Percentiles rank a stretch among this genome's conserved stretches.
Evolutionary conservation across 2,797 vertebrate species (phyloP).

Genomic region (Pangasius mekongensis): DNA sequence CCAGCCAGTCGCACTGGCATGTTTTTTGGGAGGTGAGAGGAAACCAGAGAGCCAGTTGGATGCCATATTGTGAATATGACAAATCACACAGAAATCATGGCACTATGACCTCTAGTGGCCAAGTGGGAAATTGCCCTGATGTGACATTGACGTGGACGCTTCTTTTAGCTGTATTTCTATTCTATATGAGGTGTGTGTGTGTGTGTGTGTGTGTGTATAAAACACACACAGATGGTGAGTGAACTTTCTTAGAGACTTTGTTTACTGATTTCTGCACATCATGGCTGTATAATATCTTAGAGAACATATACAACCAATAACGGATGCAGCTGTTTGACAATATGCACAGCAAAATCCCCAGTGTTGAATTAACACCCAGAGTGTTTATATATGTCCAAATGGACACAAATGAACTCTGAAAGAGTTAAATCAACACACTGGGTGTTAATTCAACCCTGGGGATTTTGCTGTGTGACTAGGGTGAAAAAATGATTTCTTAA

Average conservation of each 20-base stretch:
- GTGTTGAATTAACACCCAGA: too few species aligned
- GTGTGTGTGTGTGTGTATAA: too few species aligned
- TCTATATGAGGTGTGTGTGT: not conserved
- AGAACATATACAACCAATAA: not conserved
- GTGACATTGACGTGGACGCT: not conserved
- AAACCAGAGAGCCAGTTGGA: not conserved
- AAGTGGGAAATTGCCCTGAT: not conserved
- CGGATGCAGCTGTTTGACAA: not conserved
- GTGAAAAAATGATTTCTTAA: too few species aligned
- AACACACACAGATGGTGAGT: not conserved
- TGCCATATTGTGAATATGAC: not conserved
- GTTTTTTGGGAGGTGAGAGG: not conserved
- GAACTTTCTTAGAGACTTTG: not conserved
- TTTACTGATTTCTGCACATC: not conserved
- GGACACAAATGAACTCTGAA: too few species aligned
- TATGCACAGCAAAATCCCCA: too few species aligned
- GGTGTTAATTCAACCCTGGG: too few species aligned
- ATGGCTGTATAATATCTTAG: not conserved
- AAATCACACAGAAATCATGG: not conserved
- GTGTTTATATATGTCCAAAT: too few species aligned
- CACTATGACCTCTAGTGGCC: slow-evolving; percentile 5
- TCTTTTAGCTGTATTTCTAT: too few species aligned
- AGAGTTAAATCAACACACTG: too few species aligned
- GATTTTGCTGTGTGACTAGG: too few species aligned
- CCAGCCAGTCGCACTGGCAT: not conserved